Percentiles rank a stretch among this genome's conserved stretches.
phyloP scores from a whole-genome alignment of 2,797 vertebrate genomes.

The Urocyon cinereoargenteus region DNA sequence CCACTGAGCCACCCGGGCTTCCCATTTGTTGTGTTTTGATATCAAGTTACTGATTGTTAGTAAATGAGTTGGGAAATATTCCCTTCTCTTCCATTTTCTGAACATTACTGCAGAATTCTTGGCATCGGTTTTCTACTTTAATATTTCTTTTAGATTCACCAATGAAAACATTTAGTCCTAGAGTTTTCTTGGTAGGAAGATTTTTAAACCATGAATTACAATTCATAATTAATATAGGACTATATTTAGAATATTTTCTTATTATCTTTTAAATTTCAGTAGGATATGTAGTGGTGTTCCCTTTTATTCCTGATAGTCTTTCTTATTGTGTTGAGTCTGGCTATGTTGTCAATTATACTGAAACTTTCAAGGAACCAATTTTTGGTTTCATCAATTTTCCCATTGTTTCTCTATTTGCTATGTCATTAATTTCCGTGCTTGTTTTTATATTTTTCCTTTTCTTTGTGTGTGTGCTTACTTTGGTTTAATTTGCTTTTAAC shows the following conservation, averaged over 20 bases:
- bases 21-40: not conserved
- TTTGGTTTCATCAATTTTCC: not conserved
- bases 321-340: not conserved
- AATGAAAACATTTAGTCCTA: not conserved
- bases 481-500: not conserved
- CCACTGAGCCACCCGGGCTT: too few relatives aligned
- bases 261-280: not conserved
- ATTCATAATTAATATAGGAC: not conserved
- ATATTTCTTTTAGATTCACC: not conserved
- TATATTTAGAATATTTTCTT: not conserved
- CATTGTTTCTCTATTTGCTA: not conserved
- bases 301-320: not conserved
- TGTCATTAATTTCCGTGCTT: not conserved
- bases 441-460: not conserved
- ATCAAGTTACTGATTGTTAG: not conserved
- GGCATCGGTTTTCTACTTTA: not conserved
- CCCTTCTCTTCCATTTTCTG: not conserved
- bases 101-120: not conserved
- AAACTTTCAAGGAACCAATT: not conserved
- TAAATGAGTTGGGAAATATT: not conserved
- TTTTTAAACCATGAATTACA: not conserved
- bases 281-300: not conserved
- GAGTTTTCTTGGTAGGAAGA: not conserved
- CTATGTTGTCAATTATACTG: not conserved
- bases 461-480: not conserved